Percentiles rank a stretch among this genome's conserved stretches.
phyloP scores from a whole-genome alignment of 2,797 vertebrate genomes.

The Rousettus madagascariensis region DNA sequence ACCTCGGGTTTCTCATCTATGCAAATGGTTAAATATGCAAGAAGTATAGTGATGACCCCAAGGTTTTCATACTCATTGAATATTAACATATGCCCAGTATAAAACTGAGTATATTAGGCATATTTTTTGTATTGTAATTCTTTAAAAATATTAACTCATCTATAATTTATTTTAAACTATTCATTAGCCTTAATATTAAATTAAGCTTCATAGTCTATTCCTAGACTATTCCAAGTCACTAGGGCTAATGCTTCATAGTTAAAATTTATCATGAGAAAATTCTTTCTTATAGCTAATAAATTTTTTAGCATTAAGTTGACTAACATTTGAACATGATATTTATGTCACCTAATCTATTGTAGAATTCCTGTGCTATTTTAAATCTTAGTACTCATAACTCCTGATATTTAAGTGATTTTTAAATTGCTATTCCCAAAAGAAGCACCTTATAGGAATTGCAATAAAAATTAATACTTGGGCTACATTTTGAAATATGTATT shows the following conservation, averaged over 20 bases:
- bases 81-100: slow-evolving; percentile 28
- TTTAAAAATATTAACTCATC: slow-evolving; percentile 58
- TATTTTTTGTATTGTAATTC: slow-evolving; percentile 18
- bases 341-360: slow-evolving; percentile 4
- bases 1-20: background rate
- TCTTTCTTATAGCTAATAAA: background rate
- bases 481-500: background rate
- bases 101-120: slow-evolving; percentile 47
- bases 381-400: background rate
- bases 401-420: slow-evolving; percentile 35
- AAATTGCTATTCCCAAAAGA: slow-evolving; percentile 19
- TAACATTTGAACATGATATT: slow-evolving; percentile 19
- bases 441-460: background rate
- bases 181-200: slow-evolving; percentile 58
- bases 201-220: slow-evolving; percentile 24
- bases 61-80: background rate
- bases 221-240: background rate
- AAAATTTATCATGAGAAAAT: slow-evolving; percentile 11
- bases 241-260: slow-evolving; percentile 17
- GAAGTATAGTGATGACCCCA: background rate
- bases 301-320: slow-evolving; percentile 42
- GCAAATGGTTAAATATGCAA: background rate
- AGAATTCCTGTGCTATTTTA: background rate
- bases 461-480: background rate
- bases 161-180: slow-evolving; percentile 65